Percentiles rank a stretch among this genome's conserved stretches.
Conservation (phyloP, 2,888 invertebrate genomes). For the Neoaliturus tenellus region DNA sequence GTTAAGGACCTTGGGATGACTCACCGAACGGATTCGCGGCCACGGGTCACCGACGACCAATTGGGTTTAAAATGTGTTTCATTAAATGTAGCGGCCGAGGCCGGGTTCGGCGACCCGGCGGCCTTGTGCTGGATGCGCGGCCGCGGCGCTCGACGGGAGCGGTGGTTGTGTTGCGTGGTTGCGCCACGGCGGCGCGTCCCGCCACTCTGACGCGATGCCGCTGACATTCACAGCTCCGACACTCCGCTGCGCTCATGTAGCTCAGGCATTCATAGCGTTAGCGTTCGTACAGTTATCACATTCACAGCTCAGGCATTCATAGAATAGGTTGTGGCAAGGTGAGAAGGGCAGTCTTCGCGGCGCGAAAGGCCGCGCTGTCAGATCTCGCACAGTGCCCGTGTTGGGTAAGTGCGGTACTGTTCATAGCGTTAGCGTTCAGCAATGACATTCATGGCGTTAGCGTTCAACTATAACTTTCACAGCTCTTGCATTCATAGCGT, state of each 20-base stretch:
- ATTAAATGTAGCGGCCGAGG: constrained; percentile 48
- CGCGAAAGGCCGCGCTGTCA: too few relatives aligned
- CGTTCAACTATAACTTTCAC: too few relatives aligned
- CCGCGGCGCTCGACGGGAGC: not conserved
- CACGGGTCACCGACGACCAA: constrained; percentile 23
- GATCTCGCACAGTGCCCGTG: too few relatives aligned
- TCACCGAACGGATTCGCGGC: constrained; percentile 12
- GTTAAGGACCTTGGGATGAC: constrained; percentile 20
- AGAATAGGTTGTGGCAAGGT: too few relatives aligned
- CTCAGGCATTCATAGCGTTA: not conserved
- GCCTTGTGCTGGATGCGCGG: constrained; percentile 30
- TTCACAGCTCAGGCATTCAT: too few relatives aligned
- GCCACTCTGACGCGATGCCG: not conserved
- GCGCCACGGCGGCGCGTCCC: not conserved
- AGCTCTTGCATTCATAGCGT: too few relatives aligned
- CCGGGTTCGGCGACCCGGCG: constrained; percentile 42
- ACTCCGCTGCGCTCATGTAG: too few relatives aligned
- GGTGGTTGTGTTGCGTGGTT: not conserved
- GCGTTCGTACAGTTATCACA: not conserved
- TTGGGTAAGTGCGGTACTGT: too few relatives aligned
- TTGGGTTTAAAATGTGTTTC: constrained; percentile 37
- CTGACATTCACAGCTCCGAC: not conserved
- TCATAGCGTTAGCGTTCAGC: too few relatives aligned
- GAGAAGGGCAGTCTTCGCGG: too few relatives aligned
- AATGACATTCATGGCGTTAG: too few relatives aligned